phyloP scores from a whole-genome alignment of 2,797 vertebrate species.

The Brachyrhaphis roseni region DNA sequence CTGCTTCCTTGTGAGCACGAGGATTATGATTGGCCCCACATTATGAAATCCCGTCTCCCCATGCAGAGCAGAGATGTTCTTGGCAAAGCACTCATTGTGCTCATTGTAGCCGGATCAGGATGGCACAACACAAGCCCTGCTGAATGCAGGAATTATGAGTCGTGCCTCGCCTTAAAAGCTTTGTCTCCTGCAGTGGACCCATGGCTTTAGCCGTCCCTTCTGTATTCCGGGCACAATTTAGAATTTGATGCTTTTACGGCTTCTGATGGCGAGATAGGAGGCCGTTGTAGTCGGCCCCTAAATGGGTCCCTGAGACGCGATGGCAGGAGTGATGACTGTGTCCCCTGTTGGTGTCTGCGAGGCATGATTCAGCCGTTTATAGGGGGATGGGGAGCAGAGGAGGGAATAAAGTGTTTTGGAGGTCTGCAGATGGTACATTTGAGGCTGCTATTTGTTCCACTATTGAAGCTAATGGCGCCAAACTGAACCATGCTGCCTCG shows the following conservation, averaged over 20 bases:
- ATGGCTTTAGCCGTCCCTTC: conserved; percentile 50
- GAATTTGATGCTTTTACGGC: conserved; percentile 72
- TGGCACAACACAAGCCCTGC: conserved; percentile 43
- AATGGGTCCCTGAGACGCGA: conserved; percentile 72
- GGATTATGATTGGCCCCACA: conserved; percentile 48
- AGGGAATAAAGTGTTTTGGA: conserved; percentile 62
- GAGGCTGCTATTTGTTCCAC: conserved; percentile 70
- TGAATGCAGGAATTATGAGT: conserved; percentile 68
- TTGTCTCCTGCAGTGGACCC: conserved; percentile 43
- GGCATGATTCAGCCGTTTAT: conserved; percentile 70
- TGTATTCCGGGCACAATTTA: conserved; percentile 69
- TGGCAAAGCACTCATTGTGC: conserved; percentile 42
- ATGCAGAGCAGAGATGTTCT: conserved; percentile 34
- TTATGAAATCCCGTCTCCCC: conserved; percentile 23
- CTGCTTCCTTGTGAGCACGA: conserved; percentile 30
- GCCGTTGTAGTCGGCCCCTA: conserved; percentile 66
- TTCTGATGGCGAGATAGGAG: conserved; percentile 70
- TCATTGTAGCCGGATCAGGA: conserved; percentile 54
- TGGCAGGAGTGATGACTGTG: conserved; percentile 72
- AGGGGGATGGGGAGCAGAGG: conserved; percentile 58
- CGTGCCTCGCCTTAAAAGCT: conserved; percentile 63
- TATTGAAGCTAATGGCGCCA: conserved; percentile 66
- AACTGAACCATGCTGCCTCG: conserved; percentile 56
- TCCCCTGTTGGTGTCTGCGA: conserved; percentile 71
- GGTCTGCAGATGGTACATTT: conserved; percentile 68